phyloP scores from a whole-genome alignment of 2,797 vertebrate species.

The Cyclopterus lumpus region DNA sequence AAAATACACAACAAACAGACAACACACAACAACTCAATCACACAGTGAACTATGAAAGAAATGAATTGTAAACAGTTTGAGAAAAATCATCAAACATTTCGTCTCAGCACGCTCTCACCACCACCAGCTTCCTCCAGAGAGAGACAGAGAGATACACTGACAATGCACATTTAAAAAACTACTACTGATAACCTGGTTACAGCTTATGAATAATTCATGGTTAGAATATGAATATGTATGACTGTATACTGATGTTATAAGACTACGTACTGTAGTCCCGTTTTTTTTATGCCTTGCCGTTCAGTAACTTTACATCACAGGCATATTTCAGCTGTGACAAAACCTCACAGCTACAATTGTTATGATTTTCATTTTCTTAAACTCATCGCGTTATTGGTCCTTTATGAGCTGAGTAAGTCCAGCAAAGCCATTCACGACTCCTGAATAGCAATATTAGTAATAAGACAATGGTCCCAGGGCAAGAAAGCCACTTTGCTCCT shows the following conservation, averaged over 20 bases:
- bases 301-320: not conserved
- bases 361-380: slow-evolving; percentile 23
- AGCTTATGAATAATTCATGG: slow-evolving; percentile 18
- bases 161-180: not conserved
- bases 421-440: slow-evolving; percentile 31
- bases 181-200: not conserved
- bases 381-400: slow-evolving; percentile 13
- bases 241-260: not conserved
- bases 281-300: not conserved
- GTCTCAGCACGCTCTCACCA: too few species aligned
- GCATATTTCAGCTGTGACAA: not conserved
- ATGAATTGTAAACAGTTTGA: too few species aligned
- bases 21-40: too few species aligned
- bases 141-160: slow-evolving; percentile 1
- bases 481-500: slow-evolving; percentile 31
- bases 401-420: slow-evolving; percentile 20
- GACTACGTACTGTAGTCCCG: not conserved
- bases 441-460: slow-evolving; percentile 43
- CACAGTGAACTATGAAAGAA: too few species aligned
- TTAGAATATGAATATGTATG: slow-evolving; percentile 12
- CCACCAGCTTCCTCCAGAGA: too few species aligned
- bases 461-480: slow-evolving; percentile 23
- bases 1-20: too few species aligned
- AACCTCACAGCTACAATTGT: not conserved
- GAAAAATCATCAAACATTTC: too few species aligned